These are phyloP conservation scores for Nixonia krombeini DNA, from an alignment of 1,140 invertebrate genomes.

Conservation along the genomic window DNA sequence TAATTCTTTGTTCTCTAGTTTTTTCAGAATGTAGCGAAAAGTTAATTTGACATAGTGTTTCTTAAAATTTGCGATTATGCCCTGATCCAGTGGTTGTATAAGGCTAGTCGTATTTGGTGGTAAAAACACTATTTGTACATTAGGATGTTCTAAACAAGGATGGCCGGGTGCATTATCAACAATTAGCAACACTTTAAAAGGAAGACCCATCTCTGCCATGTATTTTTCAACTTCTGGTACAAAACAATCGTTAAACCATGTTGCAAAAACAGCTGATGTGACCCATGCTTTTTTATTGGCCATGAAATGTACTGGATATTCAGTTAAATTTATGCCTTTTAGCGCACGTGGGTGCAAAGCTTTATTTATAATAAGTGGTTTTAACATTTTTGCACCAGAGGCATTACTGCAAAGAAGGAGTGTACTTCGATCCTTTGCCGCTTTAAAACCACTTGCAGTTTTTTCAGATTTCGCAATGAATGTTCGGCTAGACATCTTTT, in stretches of 20 bases:
- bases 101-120: slow-evolving; percentile 67
- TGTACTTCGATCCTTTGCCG: slow-evolving; percentile 67
- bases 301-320: slow-evolving; percentile 63
- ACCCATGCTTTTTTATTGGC: slow-evolving; percentile 67
- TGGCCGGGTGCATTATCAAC: slow-evolving; percentile 68
- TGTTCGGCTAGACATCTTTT: slow-evolving; percentile 66
- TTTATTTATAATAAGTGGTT: slow-evolving; percentile 66
- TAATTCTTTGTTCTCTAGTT: slow-evolving; percentile 18
- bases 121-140: slow-evolving; percentile 66
- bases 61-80: slow-evolving; percentile 58
- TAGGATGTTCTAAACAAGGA: slow-evolving; percentile 46
- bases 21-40: slow-evolving; percentile 35
- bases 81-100: slow-evolving; percentile 69
- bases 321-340: slow-evolving; percentile 57
- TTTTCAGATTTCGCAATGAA: slow-evolving; percentile 63
- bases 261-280: slow-evolving; percentile 58
- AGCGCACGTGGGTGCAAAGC: slow-evolving; percentile 63
- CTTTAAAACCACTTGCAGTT: slow-evolving; percentile 62
- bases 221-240: slow-evolving; percentile 48
- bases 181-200: slow-evolving; percentile 67
- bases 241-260: slow-evolving; percentile 54
- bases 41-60: slow-evolving; percentile 19
- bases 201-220: slow-evolving; percentile 54
- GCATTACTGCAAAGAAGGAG: slow-evolving; percentile 65
- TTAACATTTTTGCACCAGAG: slow-evolving; percentile 62